Percentiles rank a stretch among this genome's conserved stretches.
phyloP scores from a whole-genome alignment of 2,797 vertebrate species.

The Rhinatrema bivittatum region DNA sequence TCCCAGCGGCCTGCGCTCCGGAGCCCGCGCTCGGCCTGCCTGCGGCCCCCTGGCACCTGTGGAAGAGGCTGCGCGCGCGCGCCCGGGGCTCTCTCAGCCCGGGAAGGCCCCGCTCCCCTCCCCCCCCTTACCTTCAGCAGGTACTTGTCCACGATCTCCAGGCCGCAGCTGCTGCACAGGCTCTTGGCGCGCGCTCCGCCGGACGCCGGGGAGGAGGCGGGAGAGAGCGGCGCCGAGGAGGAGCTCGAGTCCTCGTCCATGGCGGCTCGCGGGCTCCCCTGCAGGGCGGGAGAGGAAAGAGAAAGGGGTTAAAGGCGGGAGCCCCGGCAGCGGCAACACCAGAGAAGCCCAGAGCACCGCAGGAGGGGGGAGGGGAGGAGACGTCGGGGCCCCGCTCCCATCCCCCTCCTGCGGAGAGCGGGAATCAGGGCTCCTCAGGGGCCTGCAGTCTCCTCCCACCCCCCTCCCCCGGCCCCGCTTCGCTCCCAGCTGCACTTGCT shows the following conservation, averaged over 20 bases:
- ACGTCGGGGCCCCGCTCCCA: background rate
- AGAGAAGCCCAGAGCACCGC: background rate
- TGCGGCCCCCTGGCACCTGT: too few relatives aligned
- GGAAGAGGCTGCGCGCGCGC: background rate
- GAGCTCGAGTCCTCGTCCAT: constrained; percentile 76
- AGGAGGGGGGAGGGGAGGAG: constrained; percentile 1
- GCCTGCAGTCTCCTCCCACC: background rate
- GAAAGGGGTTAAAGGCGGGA: background rate
- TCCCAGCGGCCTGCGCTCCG: background rate
- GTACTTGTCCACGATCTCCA: constrained; percentile 89
- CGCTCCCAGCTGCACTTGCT: background rate
- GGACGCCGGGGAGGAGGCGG: constrained; percentile 72
- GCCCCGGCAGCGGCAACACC: background rate
- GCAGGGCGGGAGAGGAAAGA: background rate
- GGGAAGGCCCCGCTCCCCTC: background rate
- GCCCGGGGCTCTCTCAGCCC: background rate
- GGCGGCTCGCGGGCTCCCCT: constrained; percentile 62
- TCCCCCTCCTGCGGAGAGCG: too few relatives aligned
- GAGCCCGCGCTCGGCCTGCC: too few relatives aligned
- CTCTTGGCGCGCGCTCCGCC: constrained; percentile 61
- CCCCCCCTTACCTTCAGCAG: constrained; percentile 77
- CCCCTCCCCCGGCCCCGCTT: background rate
- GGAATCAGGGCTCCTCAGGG: background rate
- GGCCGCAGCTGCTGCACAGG: constrained; percentile 79
- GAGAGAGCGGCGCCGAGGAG: constrained; percentile 62